Conservation (phyloP, 2,797 vertebrate genomes). For the Sciaenops ocellatus region DNA sequence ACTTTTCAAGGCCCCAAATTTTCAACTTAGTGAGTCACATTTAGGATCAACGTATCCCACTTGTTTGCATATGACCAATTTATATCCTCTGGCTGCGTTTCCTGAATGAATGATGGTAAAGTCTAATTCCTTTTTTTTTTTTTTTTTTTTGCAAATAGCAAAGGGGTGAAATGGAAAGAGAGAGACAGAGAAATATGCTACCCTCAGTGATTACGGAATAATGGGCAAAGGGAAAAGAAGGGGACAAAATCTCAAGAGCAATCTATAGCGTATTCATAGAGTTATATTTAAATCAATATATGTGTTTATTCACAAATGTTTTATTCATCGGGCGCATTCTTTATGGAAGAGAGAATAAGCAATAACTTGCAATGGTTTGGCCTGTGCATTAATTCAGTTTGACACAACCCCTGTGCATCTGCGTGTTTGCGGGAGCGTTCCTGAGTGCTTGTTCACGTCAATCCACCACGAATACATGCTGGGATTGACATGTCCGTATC, state of each 20-base stretch:
- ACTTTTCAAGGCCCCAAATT: slow-evolving; percentile 66
- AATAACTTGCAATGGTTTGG: slow-evolving; percentile 59
- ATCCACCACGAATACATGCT: slow-evolving; percentile 26
- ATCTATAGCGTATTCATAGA: slow-evolving; percentile 71
- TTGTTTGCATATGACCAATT: slow-evolving; percentile 73
- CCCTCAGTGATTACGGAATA: slow-evolving; percentile 69
- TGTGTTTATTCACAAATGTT: slow-evolving; percentile 77
- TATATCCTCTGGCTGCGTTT: slow-evolving; percentile 47
- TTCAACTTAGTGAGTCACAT: slow-evolving; percentile 65
- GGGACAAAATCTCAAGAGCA: slow-evolving; percentile 69
- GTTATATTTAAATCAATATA: slow-evolving; percentile 79
- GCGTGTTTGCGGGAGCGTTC: slow-evolving; percentile 24
- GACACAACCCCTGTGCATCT: slow-evolving; percentile 44
- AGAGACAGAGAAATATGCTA: slow-evolving; percentile 65
- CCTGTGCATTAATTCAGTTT: slow-evolving; percentile 66
- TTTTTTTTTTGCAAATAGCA: slow-evolving; percentile 54
- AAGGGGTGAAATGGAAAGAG: slow-evolving; percentile 63
- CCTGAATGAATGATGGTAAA: slow-evolving; percentile 58
- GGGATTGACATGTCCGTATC: slow-evolving; percentile 26
- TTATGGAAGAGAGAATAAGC: slow-evolving; percentile 50
- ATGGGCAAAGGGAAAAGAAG: slow-evolving; percentile 52
- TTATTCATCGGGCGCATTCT: slow-evolving; percentile 77
- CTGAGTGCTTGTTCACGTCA: slow-evolving; percentile 35
- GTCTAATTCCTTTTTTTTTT: slow-evolving; percentile 60
- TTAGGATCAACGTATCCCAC: slow-evolving; percentile 59